A percentile compares a stretch with the other conserved stretches of the same genome.
Conservation (phyloP, 2,888 invertebrate genomes). For the Gisinianus flammeolus region DNA sequence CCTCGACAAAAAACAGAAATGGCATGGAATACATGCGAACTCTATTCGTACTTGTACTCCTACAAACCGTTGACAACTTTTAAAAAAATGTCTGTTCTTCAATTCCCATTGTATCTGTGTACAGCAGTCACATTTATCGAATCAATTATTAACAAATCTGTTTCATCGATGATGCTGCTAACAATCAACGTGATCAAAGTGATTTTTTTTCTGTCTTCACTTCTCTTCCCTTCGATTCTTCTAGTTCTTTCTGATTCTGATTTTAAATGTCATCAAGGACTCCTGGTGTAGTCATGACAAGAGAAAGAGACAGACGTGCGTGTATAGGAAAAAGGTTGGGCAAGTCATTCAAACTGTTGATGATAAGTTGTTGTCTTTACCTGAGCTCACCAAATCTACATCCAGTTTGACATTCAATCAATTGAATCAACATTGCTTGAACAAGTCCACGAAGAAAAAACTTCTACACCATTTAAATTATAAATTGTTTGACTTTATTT, state of each 20-base stretch:
- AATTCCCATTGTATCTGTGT: not conserved
- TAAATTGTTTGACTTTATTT: not conserved
- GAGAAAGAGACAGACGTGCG: not conserved
- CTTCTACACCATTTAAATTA: not conserved
- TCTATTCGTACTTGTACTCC: not conserved
- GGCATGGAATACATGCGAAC: not conserved
- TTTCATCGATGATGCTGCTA: slow-evolving; percentile 4
- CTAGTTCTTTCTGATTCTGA: slow-evolving; percentile 23
- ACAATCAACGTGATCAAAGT: slow-evolving; percentile 11
- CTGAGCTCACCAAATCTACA: not conserved
- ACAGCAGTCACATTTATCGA: not conserved
- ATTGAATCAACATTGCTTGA: not conserved
- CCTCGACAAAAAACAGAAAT: not conserved
- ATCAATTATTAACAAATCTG: slow-evolving; percentile 17
- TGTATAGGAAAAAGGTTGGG: not conserved
- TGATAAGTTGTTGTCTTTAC: slow-evolving; percentile 11
- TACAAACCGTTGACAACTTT: slow-evolving; percentile 1
- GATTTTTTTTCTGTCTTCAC: not conserved
- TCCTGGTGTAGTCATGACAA: too few relatives aligned
- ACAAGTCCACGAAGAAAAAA: not conserved
- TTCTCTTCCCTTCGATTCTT: slow-evolving; percentile 2
- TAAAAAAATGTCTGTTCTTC: not conserved
- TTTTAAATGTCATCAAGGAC: too few relatives aligned
- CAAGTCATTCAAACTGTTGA: slow-evolving; percentile 12
- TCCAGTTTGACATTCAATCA: slow-evolving; percentile 6